Evolutionary conservation across 2,888 invertebrate genomes (phyloP), one percentile per base, ranked within the genome.

Genomic region (Nebria brevicollis): DNA sequence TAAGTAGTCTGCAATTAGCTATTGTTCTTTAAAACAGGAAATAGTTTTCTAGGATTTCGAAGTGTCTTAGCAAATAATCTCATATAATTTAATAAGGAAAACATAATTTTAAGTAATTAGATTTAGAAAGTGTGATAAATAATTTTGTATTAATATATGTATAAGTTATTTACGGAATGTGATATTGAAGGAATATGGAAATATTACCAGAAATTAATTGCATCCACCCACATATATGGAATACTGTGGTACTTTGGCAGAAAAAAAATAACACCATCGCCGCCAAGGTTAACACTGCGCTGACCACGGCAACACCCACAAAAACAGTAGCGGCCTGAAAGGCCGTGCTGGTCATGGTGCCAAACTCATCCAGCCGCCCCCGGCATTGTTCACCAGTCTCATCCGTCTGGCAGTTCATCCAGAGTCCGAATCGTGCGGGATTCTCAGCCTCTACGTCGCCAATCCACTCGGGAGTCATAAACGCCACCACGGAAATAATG

Each of bases 381-480:
- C 93, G 93, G 88, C 98, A 98, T 86, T 94, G 94, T 88, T 97
- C 96, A 11, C 93, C 92, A 82, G 93, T 92, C 84, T 95, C 95
- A 84, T 95, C 95, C 83, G 92, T 92, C 85, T 93, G 93, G 89
- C 98, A 98, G 85, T 94, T 94, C 86, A 95, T 95, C 95, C 97
- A 98, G 78, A 98, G 90, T 0, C 98, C 98, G 87, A 98, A 95
- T 89, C 96, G 95, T 78, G 97, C 97, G 0, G 96, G 95, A 86
- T 95, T 95, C 85, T 96, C 95, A 83, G 96, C 94, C 85, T 95
- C 94, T 85, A 94, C 91, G 89, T 95, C 95, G 11, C 96, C 96
- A 83, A 97, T 92, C 97, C 97, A 96, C 90, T 97, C 95, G 70
- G 98, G 98, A 83, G 98, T 98, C 82, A 98, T 94, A 89, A 99